Base-by-base conservation (phyloP, 2,113 vertebrate species). In the Brienomyrus brachyistius region DNA sequence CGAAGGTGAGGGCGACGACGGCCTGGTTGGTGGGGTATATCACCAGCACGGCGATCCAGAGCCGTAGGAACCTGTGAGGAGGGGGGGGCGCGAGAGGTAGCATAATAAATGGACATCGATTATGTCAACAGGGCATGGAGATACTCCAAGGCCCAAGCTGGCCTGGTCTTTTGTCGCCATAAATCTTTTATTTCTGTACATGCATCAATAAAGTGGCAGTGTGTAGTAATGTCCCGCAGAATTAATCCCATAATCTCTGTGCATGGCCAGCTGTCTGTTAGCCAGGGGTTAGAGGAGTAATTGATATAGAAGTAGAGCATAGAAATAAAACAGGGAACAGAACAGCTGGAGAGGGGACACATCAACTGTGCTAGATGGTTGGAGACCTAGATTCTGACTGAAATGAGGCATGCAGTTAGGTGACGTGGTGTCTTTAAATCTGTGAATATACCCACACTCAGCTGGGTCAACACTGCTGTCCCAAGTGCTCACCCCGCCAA, bases 1-100 rank as follows among this genome's bases (percentile, higher is more conserved):
- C 94, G 92, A 97, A 97, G 59, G 96, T 97, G 89, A 97, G 95
- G 8, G 96, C 96, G 59, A 97, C 96, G 47, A 97, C 96, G 0
- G 96, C 96, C 90, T 97, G 96, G 91, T 96, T 97, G 91, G 96
- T 96, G 54, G 96, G 96, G 90, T 97, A 97, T 91, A 97, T 96
- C 66, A 97, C 96, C 90, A 97, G 93, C 89, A 97, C 93, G 0
- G 96, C 96, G 9, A 96, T 96, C 96, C 96, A 97, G 1, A 97
- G 93, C n/a, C 96, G 93, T 91, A 97, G 93, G 91, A 97, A 97
- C 88, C 95, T 95, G 88, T 35, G 74, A 9, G 47, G 43, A 62
- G 87, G 35, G 35, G 1, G 1, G 40, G 31, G 2, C 4, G 45
- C 88, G 2, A 88, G n/a, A 82, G 82, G 89, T 1, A 89, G 40